Conservation (phyloP, 2,797 vertebrate genomes). For the Oryzias dopingdopingensis region DNA sequence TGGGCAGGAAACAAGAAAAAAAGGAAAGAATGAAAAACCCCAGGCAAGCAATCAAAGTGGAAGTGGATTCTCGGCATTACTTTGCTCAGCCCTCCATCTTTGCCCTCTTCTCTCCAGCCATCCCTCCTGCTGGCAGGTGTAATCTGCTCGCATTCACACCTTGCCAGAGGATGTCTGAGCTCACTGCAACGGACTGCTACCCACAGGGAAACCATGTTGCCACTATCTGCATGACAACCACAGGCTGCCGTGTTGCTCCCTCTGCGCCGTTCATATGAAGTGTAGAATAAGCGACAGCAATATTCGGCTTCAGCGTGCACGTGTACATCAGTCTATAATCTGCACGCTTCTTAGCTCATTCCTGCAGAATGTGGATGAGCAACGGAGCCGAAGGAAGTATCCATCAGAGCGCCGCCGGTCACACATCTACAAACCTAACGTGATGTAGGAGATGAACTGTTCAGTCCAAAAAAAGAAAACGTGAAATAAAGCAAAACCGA, state of each 20-base stretch:
- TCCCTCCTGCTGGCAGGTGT: conserved; percentile 68
- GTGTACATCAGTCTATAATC: conserved; percentile 55
- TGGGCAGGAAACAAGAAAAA: conserved; percentile 6
- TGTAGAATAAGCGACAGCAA: conserved; percentile 23
- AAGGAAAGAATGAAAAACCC: conserved; percentile 31
- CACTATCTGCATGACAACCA: conserved; percentile 51
- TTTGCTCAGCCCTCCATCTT: conserved; percentile 48
- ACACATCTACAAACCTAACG: conserved; percentile 35
- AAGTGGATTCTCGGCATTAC: conserved; percentile 58
- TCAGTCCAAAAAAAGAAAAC: no score
- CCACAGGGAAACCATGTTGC: conserved; percentile 27
- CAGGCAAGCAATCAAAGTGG: conserved; percentile 55
- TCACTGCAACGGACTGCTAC: conserved; percentile 47
- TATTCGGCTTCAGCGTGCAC: conserved; percentile 37
- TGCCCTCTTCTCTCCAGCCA: conserved; percentile 35
- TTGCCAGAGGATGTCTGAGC: conserved; percentile 57
- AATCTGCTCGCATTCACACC: conserved; percentile 73
- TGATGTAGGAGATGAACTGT: conserved; percentile 3
- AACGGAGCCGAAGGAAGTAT: conserved; percentile 20
- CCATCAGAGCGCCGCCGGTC: conserved; percentile 35
- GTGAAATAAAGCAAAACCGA: no score
- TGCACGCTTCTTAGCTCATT: conserved; percentile 51
- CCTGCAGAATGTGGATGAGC: conserved; percentile 35
- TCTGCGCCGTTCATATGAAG: conserved; percentile 33
- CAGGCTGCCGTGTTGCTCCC: conserved; percentile 29